phyloP scores from a whole-genome alignment of 2,113 vertebrate species.

The Prochilodus magdalenae region DNA sequence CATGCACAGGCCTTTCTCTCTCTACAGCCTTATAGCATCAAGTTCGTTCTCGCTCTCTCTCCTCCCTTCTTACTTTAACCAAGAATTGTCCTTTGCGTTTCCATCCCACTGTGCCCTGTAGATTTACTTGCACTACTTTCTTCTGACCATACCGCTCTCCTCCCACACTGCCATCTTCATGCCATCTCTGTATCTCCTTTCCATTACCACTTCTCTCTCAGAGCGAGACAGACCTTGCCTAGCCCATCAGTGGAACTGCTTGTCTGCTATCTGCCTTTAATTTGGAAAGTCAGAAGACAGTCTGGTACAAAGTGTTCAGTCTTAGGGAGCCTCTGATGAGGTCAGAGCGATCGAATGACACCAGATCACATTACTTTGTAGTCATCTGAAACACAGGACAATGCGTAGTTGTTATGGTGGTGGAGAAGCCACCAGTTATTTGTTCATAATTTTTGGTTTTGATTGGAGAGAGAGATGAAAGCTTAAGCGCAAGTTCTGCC shows the following conservation, averaged over 20 bases:
- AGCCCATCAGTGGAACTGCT: not conserved
- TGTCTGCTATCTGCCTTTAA: not conserved
- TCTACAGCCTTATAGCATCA: not conserved
- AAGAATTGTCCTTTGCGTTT: not conserved
- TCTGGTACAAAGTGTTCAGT: not conserved
- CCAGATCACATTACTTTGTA: not conserved
- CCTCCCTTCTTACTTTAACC: not conserved
- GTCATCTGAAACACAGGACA: not conserved
- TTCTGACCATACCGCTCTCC: not conserved
- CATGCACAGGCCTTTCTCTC: not conserved
- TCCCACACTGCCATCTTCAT: not conserved
- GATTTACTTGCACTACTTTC: not conserved
- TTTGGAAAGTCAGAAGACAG: not conserved
- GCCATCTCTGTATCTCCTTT: not conserved
- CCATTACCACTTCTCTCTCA: not conserved
- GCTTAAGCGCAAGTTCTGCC: too few species aligned
- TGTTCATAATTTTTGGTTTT: not conserved
- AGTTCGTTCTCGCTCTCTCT: not conserved
- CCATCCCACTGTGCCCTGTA: not conserved
- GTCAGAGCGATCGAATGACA: conserved; percentile 17
- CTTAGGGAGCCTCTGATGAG: conserved; percentile 9
- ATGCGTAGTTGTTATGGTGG: not conserved
- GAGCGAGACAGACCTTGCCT: not conserved
- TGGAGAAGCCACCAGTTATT: not conserved
- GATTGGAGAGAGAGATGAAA: too few species aligned